Conservation (phyloP, 2,797 vertebrate species). For the Lagodon rhomboides region DNA sequence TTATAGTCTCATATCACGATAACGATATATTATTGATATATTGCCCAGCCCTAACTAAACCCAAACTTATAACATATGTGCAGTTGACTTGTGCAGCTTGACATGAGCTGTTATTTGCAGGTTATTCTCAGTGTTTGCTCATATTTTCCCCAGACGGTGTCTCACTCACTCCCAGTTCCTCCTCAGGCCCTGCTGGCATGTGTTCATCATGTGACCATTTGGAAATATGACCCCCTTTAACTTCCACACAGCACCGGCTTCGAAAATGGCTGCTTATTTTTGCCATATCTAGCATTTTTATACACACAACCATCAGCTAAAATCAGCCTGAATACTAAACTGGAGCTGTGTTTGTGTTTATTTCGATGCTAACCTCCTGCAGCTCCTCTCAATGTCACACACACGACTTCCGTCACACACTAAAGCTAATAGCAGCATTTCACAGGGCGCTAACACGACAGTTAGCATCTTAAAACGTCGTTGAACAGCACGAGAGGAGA, state of each 20-base stretch:
- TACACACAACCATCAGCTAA: accelerated
- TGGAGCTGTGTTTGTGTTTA: background rate
- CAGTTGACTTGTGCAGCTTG: background rate
- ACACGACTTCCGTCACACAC: background rate
- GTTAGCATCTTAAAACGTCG: accelerated
- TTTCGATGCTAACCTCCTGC: constrained; percentile 29
- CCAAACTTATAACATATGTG: background rate
- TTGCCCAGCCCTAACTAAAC: background rate
- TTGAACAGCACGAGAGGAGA: accelerated
- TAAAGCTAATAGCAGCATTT: background rate
- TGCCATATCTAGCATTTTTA: accelerated
- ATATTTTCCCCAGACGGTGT: constrained; percentile 28
- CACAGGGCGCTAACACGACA: accelerated
- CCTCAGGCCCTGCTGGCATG: constrained; percentile 55
- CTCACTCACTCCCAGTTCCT: constrained; percentile 67
- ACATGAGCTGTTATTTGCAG: background rate
- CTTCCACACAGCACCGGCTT: background rate
- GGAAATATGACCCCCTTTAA: constrained; percentile 36
- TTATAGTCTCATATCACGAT: too few species aligned
- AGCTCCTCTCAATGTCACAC: constrained; percentile 75
- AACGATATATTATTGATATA: too few species aligned
- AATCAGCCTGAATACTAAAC: background rate
- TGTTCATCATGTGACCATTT: constrained; percentile 78
- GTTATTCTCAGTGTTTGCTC: constrained; percentile 30
- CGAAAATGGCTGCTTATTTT: background rate